Evolutionary conservation across 1,140 invertebrate genomes (phyloP), one percentile per base, ranked within the genome.

Genomic region (Vanessa tameamea): DNA sequence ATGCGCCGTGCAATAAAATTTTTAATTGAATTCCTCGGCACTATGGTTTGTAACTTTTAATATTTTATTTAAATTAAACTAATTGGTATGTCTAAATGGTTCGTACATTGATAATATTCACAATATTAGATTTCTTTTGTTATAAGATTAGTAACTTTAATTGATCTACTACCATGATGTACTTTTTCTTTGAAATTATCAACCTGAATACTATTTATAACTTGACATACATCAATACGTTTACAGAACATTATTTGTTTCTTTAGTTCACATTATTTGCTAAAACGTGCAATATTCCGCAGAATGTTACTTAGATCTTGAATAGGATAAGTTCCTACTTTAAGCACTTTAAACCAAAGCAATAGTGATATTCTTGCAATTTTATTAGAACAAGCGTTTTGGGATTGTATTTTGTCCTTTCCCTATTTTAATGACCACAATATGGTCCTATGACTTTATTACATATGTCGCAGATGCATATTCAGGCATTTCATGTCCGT

Each of bases 11-110:
- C 79, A 84, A 82, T 85, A 84, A 84, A 82, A 82, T 80, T 75
- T 75, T 79, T 83, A 85, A 83, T 85, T 82, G 78, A 85, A 83
- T 83, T 83, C 80, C 72, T 76, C 68, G 73, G 72, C 61, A 72
- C 50, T 66, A 68, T 73, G 70, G 72, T 81, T 77, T 78, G 64
- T 72, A 75, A 70, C 57, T 26, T 69, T 51, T 72, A 37, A 55
- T 66, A 72, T 72, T 66, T 63, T 72, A 48, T 71, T 68, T 23
- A 64, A 64, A 71, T 66, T 48, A 55, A 55, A 75, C 67, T 76
- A 76, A 76, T 76, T 76, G 57, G 47, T 61, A 26, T 68, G 16
- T 13, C 9, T 43, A 15, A 31, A 43, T 55, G 31, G 66, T 31
- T 31, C 26, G 26, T 43, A 16, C 5, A 47, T 57, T 43, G 23